phyloP scores from a whole-genome alignment of 2,113 vertebrate genomes.

The Potamarius usumacintae region DNA sequence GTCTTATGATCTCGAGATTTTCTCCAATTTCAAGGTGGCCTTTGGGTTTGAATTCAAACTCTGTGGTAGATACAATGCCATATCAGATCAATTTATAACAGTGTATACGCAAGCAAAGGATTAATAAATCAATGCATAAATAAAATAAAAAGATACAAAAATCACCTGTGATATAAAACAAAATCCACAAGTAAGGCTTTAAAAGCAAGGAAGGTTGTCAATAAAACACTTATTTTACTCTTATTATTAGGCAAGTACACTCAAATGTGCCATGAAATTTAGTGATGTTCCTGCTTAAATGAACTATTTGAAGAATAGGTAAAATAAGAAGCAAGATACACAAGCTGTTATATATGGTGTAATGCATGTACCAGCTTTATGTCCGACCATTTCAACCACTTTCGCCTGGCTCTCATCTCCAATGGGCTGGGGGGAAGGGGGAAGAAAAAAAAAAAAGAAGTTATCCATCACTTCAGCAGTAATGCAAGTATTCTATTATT shows the following conservation, averaged over 20 bases:
- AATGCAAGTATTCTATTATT: neutral
- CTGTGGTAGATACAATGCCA: conserved; percentile 60
- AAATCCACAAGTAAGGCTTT: neutral
- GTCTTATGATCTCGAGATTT: conserved; percentile 83
- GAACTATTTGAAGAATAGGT: neutral
- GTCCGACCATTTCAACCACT: conserved; percentile 79
- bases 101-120: neutral
- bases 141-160: no score
- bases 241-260: neutral
- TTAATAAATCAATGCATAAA: neutral
- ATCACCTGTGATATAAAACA: neutral
- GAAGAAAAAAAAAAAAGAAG: neutral
- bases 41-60: conserved; percentile 81
- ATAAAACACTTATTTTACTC: neutral
- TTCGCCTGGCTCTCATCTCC: conserved; percentile 86
- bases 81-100: neutral
- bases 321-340: neutral
- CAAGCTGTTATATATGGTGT: neutral
- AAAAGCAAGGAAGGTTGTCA: neutral
- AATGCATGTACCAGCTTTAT: conserved; percentile 79
- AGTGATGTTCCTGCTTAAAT: neutral
- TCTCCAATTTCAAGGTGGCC: conserved; percentile 88
- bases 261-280: neutral
- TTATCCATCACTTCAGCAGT: neutral
- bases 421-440: conserved; percentile 70